Evolutionary conservation across 2,797 vertebrate species (phyloP).

Genomic region (Labroides dimidiatus): DNA sequence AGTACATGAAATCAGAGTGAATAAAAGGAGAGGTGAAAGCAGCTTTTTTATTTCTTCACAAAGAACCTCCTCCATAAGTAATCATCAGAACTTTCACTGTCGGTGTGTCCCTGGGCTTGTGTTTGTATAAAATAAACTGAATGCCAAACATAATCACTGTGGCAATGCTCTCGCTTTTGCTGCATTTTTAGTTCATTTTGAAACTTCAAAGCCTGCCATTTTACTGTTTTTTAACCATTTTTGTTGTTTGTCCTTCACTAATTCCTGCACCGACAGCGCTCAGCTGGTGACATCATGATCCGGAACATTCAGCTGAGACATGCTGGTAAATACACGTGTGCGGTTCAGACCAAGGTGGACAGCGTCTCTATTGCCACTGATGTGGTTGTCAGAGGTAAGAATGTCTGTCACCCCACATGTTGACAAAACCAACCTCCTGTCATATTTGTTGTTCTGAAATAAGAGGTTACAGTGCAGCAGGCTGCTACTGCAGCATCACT

Average conservation of each 20-base stretch:
- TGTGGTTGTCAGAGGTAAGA: conserved; percentile 94
- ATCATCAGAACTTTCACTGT: conserved; percentile 43
- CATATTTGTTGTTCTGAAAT: background rate
- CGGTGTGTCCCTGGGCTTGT: conserved; percentile 38
- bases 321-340: conserved; percentile 95
- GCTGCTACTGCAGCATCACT: background rate
- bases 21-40: conserved; percentile 62
- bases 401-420: background rate
- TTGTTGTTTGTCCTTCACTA: background rate
- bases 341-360: conserved; percentile 96
- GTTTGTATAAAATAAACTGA: conserved; percentile 36
- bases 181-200: conserved; percentile 32
- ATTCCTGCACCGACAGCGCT: conserved; percentile 86
- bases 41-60: conserved; percentile 55
- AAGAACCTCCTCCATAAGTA: conserved; percentile 43
- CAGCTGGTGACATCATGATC: conserved; percentile 97
- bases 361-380: conserved; percentile 93
- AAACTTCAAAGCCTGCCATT: background rate
- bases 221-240: background rate
- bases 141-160: conserved; percentile 32
- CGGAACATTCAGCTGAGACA: conserved; percentile 96
- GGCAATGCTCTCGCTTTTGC: conserved; percentile 21
- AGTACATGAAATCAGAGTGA: conserved; percentile 50
- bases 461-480: background rate
- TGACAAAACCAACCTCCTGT: background rate